These are phyloP conservation scores for Platichthys flesus DNA, from an alignment of 2,113 vertebrate species.

Conservation along the genomic window DNA sequence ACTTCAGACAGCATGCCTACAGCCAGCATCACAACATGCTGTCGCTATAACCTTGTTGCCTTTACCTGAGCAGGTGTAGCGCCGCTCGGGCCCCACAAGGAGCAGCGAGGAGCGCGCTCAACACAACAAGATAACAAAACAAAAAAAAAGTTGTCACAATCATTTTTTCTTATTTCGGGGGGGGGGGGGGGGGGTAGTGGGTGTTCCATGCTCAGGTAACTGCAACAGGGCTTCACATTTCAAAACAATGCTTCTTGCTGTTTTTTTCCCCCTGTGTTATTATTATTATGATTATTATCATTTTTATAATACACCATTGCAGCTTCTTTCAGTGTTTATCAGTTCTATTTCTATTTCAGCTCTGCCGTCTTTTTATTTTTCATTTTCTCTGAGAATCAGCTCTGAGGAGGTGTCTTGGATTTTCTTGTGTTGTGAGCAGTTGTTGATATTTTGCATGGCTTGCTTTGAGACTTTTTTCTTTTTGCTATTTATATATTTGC, in stretches of 20 bases:
- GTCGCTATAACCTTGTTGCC: constrained; percentile 81
- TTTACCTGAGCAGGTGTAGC: constrained; percentile 77
- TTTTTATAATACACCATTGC: constrained; percentile 63
- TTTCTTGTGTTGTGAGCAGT: constrained; percentile 61
- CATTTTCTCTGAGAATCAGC: constrained; percentile 49
- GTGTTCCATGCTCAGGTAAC: constrained; percentile 77
- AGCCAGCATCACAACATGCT: constrained; percentile 84
- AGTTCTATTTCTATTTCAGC: constrained; percentile 72
- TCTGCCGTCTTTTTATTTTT: constrained; percentile 60
- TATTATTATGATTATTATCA: constrained; percentile 40
- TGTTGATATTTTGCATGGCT: constrained; percentile 76
- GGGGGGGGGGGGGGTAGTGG: too few relatives aligned
- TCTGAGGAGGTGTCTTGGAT: constrained; percentile 56
- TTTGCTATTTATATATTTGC: constrained; percentile 69
- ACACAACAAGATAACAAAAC: background rate
- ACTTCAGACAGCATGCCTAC: constrained; percentile 88
- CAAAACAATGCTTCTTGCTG: constrained; percentile 79
- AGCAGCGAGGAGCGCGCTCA: constrained; percentile 1
- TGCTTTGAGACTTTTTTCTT: constrained; percentile 45
- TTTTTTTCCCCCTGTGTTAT: constrained; percentile 67
- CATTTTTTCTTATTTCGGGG: background rate
- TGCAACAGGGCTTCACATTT: constrained; percentile 79
- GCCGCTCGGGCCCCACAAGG: constrained; percentile 6
- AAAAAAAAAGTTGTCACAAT: background rate
- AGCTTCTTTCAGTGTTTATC: constrained; percentile 80